Conservation (phyloP, 2,888 invertebrate species). For the Athalia rosae region DNA sequence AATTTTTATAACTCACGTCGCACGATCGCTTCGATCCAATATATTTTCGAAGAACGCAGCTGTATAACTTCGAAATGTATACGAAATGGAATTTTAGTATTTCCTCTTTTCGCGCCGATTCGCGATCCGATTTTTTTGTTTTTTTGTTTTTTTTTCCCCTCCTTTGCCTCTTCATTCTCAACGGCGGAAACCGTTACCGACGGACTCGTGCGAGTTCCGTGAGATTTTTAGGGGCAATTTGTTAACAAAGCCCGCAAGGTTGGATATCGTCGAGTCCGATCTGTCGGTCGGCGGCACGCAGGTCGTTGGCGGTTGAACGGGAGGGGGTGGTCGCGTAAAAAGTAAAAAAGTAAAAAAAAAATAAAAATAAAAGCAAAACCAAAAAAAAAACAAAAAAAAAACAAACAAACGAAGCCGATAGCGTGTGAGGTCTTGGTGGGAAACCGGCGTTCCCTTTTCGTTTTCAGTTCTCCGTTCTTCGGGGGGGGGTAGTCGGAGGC, state of each 20-base stretch:
- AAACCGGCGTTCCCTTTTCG: not conserved
- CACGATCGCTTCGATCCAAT: too few species aligned
- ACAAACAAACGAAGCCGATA: constrained; percentile 20
- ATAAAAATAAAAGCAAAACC: constrained; percentile 17
- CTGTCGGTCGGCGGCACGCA: constrained; percentile 18
- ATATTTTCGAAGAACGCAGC: not conserved
- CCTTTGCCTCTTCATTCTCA: not conserved
- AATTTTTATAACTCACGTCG: too few species aligned
- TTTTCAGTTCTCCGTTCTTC: not conserved
- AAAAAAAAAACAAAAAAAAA: not conserved
- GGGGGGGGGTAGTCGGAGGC: constrained; percentile 23
- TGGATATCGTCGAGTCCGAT: constrained; percentile 12
- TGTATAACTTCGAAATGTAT: not conserved
- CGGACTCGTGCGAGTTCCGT: not conserved
- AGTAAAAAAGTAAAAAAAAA: not conserved
- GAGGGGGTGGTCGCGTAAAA: not conserved
- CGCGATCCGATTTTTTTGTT: too few species aligned
- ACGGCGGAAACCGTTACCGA: not conserved
- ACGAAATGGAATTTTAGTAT: not conserved
- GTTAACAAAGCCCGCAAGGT: constrained; percentile 1
- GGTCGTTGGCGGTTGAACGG: not conserved
- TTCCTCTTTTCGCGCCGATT: too few species aligned
- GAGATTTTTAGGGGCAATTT: constrained; percentile 21
- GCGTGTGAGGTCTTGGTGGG: constrained; percentile 30
- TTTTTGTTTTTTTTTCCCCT: not conserved